Base-by-base conservation (phyloP, 2,888 invertebrate genomes). In the Chrysodeixis includens region DNA sequence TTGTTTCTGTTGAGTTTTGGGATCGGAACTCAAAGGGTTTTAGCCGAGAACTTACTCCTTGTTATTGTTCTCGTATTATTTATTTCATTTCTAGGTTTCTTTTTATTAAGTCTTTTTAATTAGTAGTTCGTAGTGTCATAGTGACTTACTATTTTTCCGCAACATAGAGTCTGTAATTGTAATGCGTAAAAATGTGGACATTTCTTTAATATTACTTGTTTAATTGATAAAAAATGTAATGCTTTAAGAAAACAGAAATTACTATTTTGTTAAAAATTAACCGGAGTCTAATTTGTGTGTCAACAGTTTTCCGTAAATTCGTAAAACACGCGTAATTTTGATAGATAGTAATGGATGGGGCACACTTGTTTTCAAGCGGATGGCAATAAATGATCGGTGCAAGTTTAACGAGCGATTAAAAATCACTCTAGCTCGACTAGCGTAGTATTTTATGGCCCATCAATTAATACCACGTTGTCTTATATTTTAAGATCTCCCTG, bases 391-490 rank as follows among this genome's bases (percentile, higher is more conserved):
- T 84, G 72, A 71, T 68, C 71, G 76, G 65, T 72, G 78, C 71
- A 79, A 67, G 72, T 86, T 88, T 89, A 84, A 87, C 82, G 85
- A 81, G 71, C 88, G 85, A 88, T 88, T 87, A 86, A 88, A 88
- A 84, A 85, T 85, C 87, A 85, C 87, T 87, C 82, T 74, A 78
- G 78, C 71, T 72, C 67, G 72, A 74, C 78, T 79, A 82, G 78
- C 77, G 79, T 76, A 83, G 78, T 85, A 84, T 87, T 88, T 89
- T 88, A 88, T 86, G 74, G 79, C 67, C 81, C 82, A 87, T 84
- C 82, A 87, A 88, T 87, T 86, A 86, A 86, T 82, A 77, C 52
- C 61, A 78, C 71, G 76, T 74, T 81, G 78, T 79, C 74, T 67
- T 62, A 76, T 84, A 79, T 85, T 83, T 83, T 75, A 75, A 56